These are phyloP conservation scores for Girardinichthys multiradiatus DNA, from an alignment of 2,113 vertebrate species.

Conservation along the genomic window DNA sequence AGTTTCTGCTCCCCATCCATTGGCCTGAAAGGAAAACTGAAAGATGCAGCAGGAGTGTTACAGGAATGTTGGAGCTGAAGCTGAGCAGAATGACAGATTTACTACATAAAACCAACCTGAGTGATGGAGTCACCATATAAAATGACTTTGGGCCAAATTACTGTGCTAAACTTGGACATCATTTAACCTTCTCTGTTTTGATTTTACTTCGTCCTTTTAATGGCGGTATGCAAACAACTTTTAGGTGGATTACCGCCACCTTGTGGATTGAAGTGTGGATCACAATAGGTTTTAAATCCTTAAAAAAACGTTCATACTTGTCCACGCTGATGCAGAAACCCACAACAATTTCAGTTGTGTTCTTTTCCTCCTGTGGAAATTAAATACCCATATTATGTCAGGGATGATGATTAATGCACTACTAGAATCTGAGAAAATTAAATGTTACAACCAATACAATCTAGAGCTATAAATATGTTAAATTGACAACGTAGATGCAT, in stretches of 20 bases:
- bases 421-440: no score
- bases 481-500: no score
- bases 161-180: conserved; percentile 73
- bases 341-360: no score
- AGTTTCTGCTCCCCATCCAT: conserved; percentile 88
- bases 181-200: neutral
- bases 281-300: no score
- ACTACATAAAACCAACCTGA: conserved; percentile 80
- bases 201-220: neutral
- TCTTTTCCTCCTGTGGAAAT: no score
- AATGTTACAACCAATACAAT: no score
- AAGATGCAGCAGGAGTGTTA: conserved; percentile 9
- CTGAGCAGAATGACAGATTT: neutral
- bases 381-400: no score
- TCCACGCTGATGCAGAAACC: no score
- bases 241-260: neutral
- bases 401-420: no score
- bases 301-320: no score
- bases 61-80: conserved; percentile 2
- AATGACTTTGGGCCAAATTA: conserved; percentile 86
- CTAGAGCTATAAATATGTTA: no score
- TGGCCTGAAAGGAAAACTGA: conserved; percentile 88
- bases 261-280: neutral
- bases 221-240: neutral
- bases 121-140: conserved; percentile 96